Conservation (phyloP, 1,140 invertebrate species). For the Aphidius ervi region DNA sequence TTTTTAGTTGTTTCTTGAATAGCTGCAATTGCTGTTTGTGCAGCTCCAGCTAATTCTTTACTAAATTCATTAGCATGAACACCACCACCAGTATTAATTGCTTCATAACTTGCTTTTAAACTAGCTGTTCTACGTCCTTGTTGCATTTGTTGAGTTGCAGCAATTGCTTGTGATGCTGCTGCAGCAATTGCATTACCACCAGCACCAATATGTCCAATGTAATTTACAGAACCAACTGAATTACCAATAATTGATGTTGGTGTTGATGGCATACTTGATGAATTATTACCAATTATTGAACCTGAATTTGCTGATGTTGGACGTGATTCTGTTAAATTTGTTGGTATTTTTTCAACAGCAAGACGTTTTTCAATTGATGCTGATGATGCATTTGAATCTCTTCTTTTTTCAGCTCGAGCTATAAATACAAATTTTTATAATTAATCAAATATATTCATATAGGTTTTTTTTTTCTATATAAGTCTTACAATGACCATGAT, state of each 20-base stretch:
- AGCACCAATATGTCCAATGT: constrained; percentile 68
- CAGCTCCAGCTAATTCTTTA: constrained; percentile 70
- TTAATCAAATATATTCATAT: neutral
- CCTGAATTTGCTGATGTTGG: constrained; percentile 49
- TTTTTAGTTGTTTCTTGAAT: constrained; percentile 66
- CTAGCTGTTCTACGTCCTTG: constrained; percentile 90
- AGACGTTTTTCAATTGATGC: constrained; percentile 47
- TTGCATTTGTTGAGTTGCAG: constrained; percentile 95
- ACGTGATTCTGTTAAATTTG: constrained; percentile 44
- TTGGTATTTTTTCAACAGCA: constrained; percentile 45
- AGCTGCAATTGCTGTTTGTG: constrained; percentile 73
- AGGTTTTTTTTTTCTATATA: constrained; percentile 2
- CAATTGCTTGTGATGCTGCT: constrained; percentile 93
- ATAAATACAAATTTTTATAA: constrained; percentile 16
- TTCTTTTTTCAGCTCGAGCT: constrained; percentile 47
- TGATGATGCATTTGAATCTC: constrained; percentile 50
- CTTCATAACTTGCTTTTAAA: constrained; percentile 91
- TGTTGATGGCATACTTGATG: constrained; percentile 36
- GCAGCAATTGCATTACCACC: constrained; percentile 88
- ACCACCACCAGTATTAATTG: constrained; percentile 65
- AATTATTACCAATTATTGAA: constrained; percentile 34
- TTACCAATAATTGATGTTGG: constrained; percentile 41
- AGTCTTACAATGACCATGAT: constrained; percentile 49
- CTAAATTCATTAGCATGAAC: constrained; percentile 56
- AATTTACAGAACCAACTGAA: constrained; percentile 54